These are phyloP conservation scores for Drosophila pachea DNA, from an alignment of 1,140 invertebrate genomes.

Conservation along the genomic window DNA sequence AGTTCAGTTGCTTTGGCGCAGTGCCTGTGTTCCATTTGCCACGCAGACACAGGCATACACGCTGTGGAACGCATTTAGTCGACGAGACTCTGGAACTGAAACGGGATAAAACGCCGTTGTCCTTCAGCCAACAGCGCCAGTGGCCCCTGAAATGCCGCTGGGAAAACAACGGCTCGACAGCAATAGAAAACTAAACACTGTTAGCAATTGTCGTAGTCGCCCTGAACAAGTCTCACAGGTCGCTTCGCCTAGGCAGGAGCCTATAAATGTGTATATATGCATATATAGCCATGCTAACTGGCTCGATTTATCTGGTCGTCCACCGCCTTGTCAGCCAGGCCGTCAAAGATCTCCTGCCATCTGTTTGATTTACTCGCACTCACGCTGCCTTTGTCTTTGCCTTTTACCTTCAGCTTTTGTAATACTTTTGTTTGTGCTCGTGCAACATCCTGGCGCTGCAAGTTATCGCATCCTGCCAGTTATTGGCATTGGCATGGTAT, in stretches of 20 bases:
- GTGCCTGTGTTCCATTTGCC: constrained; percentile 49
- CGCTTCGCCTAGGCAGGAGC: background rate
- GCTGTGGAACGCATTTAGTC: background rate
- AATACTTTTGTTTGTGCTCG: constrained; percentile 65
- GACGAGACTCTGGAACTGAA: constrained; percentile 33
- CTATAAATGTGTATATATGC: background rate
- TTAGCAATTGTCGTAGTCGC: background rate
- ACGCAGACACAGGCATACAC: background rate
- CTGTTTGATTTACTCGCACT: constrained; percentile 22
- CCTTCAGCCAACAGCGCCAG: constrained; percentile 18
- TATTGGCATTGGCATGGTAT: constrained; percentile 34
- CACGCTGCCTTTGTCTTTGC: constrained; percentile 43
- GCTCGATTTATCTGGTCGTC: constrained; percentile 43
- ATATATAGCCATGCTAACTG: background rate
- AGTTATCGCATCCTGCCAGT: constrained; percentile 35
- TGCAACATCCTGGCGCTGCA: constrained; percentile 32
- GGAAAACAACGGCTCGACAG: constrained; percentile 34
- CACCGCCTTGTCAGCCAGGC: constrained; percentile 62
- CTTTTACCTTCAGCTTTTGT: constrained; percentile 4
- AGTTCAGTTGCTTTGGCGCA: constrained; percentile 67
- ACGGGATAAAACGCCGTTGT: constrained; percentile 36
- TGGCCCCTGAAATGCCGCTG: constrained; percentile 23
- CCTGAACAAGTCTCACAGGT: background rate
- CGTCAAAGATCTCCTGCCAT: constrained; percentile 37
- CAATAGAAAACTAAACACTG: constrained; percentile 14